phyloP scores from a whole-genome alignment of 1,140 invertebrate genomes.

The Cyrtorhinus lividipennis region DNA sequence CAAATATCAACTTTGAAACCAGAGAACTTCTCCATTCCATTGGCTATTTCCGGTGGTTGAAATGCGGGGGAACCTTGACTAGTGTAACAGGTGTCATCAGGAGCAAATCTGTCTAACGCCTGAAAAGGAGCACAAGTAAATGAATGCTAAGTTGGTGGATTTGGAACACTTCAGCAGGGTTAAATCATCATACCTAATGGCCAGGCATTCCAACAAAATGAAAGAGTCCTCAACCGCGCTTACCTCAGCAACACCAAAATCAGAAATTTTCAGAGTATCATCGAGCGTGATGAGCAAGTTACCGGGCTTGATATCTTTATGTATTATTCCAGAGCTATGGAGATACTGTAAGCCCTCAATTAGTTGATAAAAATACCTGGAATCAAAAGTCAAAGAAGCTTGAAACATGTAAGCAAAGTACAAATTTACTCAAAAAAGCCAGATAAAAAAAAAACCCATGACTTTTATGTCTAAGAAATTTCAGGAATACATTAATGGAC shows the following conservation, averaged over 20 bases:
- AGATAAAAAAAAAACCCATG: too few species aligned
- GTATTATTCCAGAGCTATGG: conserved; percentile 86
- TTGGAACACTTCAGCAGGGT: too few species aligned
- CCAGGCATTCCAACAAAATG: neutral
- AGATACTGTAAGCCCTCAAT: conserved; percentile 92
- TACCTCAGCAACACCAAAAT: conserved; percentile 97
- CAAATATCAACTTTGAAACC: conserved; percentile 96
- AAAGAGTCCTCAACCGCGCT: conserved; percentile 19
- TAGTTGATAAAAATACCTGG: conserved; percentile 81
- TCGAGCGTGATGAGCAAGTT: conserved; percentile 90
- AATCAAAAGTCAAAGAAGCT: conserved; percentile 22
- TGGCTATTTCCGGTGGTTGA: conserved; percentile 97
- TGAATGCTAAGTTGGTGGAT: neutral
- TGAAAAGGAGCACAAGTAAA: conserved; percentile 32
- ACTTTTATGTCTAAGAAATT: too few species aligned
- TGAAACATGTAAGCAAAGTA: too few species aligned
- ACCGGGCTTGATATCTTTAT: conserved; percentile 99
- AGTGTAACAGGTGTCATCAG: conserved; percentile 73
- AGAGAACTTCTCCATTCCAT: conserved; percentile 78
- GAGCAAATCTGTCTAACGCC: conserved; percentile 73
- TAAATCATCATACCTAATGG: too few species aligned
- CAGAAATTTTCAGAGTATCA: conserved; percentile 89
- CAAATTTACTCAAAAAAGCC: too few species aligned
- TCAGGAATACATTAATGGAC: too few species aligned
- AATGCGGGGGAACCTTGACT: conserved; percentile 93